Base-by-base conservation (phyloP, 2,797 vertebrate genomes). In the Halcyon badia region DNA sequence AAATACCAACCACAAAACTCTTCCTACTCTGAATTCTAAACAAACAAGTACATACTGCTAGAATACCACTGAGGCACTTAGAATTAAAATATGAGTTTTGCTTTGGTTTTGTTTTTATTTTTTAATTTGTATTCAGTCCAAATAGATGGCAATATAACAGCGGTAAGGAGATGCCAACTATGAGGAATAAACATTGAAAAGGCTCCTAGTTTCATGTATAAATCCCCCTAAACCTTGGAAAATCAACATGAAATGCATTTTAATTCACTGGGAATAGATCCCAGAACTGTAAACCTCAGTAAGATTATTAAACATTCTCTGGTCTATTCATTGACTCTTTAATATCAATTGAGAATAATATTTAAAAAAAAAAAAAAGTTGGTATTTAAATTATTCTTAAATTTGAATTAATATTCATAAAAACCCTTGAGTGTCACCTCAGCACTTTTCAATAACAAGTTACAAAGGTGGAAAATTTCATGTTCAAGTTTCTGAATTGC, bases 161-260 rank as follows among this genome's bases (percentile, higher is more conserved):
- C 48, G 83, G 41, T 54, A 81, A 88, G 64, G 49, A 72, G 80
- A 72, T 84, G 90, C 48, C 65, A 71, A 83, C 69, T 78, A 35
- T 22, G 25, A 61, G 58, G 44, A 89, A 65, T 52, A 86, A 90
- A 48, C 73, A 78, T 31, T 35, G 31, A 89, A 85, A 86, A 93
- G 54, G 56, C 13, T 62, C 33, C 73, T 49, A 35, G 35, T 57
- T 96, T 79, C 66, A 62, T 54, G 26, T 51, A 66, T 33, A 61
- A 87, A 71, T 49, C 60, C 42, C 86, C 71, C 54, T 73, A 81
- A 94, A 87, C 91, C 92, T 94, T 90, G 90, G 89, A 85, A 96
- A 94, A 91, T 65, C 76, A 91, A 83, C 71, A 49, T 20, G 30
- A 87, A 96, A 94, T 87, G 73, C 89, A 94, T 94, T 90, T 85